A percentile compares a stretch with the other conserved stretches of the same genome.
Conservation (phyloP, 2,113 vertebrate species). For the Petaurus breviceps region DNA sequence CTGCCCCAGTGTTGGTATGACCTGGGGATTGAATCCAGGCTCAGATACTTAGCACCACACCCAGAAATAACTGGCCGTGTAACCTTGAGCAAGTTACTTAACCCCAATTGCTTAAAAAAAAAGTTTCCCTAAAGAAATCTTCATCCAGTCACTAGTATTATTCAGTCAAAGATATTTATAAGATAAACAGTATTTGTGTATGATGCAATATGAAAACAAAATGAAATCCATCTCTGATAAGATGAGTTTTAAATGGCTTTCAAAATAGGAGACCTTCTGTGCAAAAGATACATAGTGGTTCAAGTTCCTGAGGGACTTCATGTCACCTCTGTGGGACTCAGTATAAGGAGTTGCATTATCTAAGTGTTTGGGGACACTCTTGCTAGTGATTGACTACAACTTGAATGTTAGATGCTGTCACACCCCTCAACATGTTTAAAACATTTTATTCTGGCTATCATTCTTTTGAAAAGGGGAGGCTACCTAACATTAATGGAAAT, state of each 20-base stretch:
- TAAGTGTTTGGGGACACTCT: neutral
- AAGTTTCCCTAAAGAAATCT: neutral
- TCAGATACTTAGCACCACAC: too few species aligned
- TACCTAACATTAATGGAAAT: neutral
- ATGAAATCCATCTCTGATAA: neutral
- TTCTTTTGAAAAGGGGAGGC: neutral
- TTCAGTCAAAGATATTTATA: neutral
- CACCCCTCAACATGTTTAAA: neutral
- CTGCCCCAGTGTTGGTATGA: too few species aligned
- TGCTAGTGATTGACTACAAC: constrained; percentile 12
- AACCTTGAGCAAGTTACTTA: too few species aligned
- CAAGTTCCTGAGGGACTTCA: neutral
- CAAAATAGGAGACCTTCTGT: neutral
- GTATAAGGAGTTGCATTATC: neutral
- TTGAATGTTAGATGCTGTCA: constrained; percentile 48
- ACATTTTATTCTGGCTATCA: neutral
- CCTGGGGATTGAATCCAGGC: too few species aligned
- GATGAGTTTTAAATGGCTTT: constrained; percentile 17
- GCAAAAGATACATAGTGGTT: neutral
- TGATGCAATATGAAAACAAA: neutral
- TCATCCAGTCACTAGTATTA: neutral
- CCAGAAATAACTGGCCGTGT: too few species aligned
- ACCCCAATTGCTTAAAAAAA: too few species aligned
- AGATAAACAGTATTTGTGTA: neutral
- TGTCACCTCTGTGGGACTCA: neutral